These are phyloP conservation scores for Sycophila sp. DNA, from an alignment of 1,140 invertebrate species.

Conservation along the genomic window DNA sequence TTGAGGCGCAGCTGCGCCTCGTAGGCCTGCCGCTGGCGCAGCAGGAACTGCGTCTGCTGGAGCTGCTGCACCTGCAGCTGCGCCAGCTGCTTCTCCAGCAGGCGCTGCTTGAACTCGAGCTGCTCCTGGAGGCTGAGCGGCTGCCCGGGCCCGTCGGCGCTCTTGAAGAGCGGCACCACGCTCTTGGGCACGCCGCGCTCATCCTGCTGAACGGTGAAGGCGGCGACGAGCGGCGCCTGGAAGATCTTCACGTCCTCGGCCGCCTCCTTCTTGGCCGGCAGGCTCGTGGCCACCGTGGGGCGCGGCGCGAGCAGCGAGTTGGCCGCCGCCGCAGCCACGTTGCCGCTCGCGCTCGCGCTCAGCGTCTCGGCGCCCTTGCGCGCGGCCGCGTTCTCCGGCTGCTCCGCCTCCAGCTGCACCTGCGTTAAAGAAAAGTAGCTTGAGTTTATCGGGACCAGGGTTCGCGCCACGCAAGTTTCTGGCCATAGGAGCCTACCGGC, in stretches of 20 bases:
- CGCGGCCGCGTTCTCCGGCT: no score
- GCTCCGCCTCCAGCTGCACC: no score
- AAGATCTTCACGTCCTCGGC: slow-evolving; percentile 81
- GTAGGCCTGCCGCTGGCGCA: slow-evolving; percentile 70
- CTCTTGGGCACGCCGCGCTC: slow-evolving; percentile 78
- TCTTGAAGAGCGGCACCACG: slow-evolving; percentile 75
- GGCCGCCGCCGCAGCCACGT: slow-evolving; percentile 48
- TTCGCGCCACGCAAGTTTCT: no score
- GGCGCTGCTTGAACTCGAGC: slow-evolving; percentile 74
- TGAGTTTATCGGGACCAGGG: no score
- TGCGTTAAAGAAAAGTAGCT: no score
- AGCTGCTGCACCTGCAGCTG: slow-evolving; percentile 75
- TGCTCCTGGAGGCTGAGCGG: slow-evolving; percentile 68
- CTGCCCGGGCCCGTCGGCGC: slow-evolving; percentile 47
- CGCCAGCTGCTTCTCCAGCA: slow-evolving; percentile 75
- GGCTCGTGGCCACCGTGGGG: slow-evolving; percentile 43
- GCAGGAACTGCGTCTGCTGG: slow-evolving; percentile 75
- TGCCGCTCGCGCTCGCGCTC: slow-evolving; percentile 51
- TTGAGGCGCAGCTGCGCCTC: slow-evolving; percentile 65
- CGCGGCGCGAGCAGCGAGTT: slow-evolving; percentile 53
- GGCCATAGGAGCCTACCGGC: no score
- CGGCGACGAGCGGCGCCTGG: slow-evolving; percentile 80
- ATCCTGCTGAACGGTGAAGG: slow-evolving; percentile 85
- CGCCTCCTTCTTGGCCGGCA: slow-evolving; percentile 43
- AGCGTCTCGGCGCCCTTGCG: slow-evolving; percentile 47